Conservation (phyloP, 1,140 invertebrate genomes). For the Drosophila lini region DNA sequence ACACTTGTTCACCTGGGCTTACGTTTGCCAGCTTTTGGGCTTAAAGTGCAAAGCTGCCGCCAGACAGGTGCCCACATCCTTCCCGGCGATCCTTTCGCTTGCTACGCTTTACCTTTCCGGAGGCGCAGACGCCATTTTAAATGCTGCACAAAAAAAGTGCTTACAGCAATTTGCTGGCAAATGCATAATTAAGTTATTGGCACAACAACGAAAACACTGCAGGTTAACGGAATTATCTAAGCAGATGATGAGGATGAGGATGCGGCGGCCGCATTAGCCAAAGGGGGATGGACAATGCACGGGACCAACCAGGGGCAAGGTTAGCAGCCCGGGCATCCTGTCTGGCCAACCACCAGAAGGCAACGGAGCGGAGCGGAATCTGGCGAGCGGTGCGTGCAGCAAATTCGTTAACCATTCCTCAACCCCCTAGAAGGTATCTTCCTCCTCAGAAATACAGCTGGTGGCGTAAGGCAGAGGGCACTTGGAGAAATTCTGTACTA, state of each 20-base stretch:
- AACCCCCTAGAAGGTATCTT: background rate
- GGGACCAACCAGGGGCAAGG: constrained; percentile 67
- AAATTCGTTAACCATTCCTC: constrained; percentile 54
- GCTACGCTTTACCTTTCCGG: constrained; percentile 8
- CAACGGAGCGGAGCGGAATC: constrained; percentile 23
- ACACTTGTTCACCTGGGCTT: constrained; percentile 26
- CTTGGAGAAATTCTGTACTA: background rate
- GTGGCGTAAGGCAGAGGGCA: constrained; percentile 5
- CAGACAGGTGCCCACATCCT: constrained; percentile 18
- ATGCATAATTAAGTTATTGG: constrained; percentile 79
- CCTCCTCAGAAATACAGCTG: background rate
- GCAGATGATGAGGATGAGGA: constrained; percentile 45
- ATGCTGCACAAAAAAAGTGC: constrained; percentile 44
- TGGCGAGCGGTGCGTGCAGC: constrained; percentile 54
- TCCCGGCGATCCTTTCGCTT: background rate
- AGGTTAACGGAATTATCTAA: constrained; percentile 77
- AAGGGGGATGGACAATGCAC: constrained; percentile 25
- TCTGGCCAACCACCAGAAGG: constrained; percentile 74
- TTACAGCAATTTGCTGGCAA: constrained; percentile 68
- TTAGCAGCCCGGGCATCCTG: constrained; percentile 21
- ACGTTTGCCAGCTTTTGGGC: constrained; percentile 47
- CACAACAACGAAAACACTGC: constrained; percentile 54
- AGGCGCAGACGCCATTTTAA: constrained; percentile 66
- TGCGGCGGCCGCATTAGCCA: constrained; percentile 4
- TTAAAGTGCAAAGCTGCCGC: constrained; percentile 26